Percentiles rank a stretch among this genome's conserved stretches.
These are phyloP conservation scores for Drosophila rufa DNA, from an alignment of 1,140 invertebrate species.

Conservation along the genomic window DNA sequence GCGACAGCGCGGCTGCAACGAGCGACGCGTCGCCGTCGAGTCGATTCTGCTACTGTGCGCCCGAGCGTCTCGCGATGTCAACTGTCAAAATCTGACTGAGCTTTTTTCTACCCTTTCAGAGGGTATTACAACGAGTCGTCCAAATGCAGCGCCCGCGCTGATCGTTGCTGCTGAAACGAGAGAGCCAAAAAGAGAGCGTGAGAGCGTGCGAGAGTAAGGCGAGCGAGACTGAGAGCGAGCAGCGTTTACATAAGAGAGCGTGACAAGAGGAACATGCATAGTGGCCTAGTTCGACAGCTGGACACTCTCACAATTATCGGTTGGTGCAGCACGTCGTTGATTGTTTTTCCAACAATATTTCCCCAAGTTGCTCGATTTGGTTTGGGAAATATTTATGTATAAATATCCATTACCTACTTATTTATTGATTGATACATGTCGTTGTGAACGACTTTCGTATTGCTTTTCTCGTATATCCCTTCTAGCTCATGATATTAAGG, in stretches of 20 bases:
- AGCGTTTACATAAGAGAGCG: constrained; percentile 74
- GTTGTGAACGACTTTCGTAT: neutral
- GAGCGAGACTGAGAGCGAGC: constrained; percentile 15
- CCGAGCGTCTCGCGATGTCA: constrained; percentile 66
- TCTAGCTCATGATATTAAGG: neutral
- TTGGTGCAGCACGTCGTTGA: neutral
- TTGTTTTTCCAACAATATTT: constrained; percentile 10
- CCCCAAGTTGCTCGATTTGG: constrained; percentile 7
- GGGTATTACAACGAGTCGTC: constrained; percentile 39
- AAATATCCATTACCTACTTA: constrained; percentile 11
- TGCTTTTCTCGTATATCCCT: neutral
- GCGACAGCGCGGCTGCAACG: constrained; percentile 48
- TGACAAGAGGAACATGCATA: neutral
- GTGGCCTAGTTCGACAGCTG: constrained; percentile 33
- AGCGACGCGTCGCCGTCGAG: constrained; percentile 70
- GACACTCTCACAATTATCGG: constrained; percentile 40
- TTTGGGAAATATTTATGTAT: constrained; percentile 16
- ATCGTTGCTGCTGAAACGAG: constrained; percentile 73
- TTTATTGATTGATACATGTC: constrained; percentile 11
- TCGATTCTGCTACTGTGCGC: constrained; percentile 58
- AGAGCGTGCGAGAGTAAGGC: constrained; percentile 43
- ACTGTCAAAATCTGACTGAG: constrained; percentile 68
- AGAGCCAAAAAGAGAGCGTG: constrained; percentile 33
- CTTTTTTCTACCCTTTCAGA: constrained; percentile 21
- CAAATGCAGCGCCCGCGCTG: constrained; percentile 69